A percentile compares a stretch with the other conserved stretches of the same genome.
Evolutionary conservation across 37 sponge, comb jelly and placozoan species (phyloP).

Genomic region (Cladorhizidae sp.): DNA sequence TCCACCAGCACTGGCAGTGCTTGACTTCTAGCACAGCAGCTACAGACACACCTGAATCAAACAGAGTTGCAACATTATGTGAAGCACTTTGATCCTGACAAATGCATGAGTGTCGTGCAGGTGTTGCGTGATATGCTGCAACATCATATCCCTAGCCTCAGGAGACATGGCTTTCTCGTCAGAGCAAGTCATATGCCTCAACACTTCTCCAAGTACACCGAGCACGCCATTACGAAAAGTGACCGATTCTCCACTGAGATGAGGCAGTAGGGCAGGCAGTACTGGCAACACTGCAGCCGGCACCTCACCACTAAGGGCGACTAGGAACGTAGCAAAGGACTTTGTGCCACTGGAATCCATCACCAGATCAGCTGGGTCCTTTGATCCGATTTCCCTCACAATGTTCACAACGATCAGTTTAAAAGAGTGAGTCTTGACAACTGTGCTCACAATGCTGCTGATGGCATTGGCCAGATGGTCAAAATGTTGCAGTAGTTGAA

Average conservation of each 20-base stretch:
- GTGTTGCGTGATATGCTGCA: constrained; percentile 75
- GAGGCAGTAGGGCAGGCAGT: constrained; percentile 79
- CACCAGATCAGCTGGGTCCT: constrained; percentile 75
- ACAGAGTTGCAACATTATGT: constrained; percentile 76
- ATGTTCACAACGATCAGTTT: neutral
- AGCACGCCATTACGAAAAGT: constrained; percentile 90
- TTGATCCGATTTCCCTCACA: constrained; percentile 62
- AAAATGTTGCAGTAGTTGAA: constrained; percentile 89
- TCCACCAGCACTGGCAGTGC: too few relatives aligned
- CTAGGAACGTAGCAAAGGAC: constrained; percentile 70
- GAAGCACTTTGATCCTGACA: constrained; percentile 85
- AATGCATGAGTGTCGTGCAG: constrained; percentile 96
- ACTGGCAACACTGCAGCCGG: constrained; percentile 61
- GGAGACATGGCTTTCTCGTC: constrained; percentile 10
- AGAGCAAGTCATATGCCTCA: constrained; percentile 29
- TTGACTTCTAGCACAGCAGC: too few relatives aligned
- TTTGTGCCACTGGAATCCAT: constrained; percentile 84
- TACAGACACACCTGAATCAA: constrained; percentile 34
- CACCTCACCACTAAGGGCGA: constrained; percentile 56
- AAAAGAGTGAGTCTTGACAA: constrained; percentile 9
- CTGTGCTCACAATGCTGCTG: constrained; percentile 37
- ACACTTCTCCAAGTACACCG: constrained; percentile 69
- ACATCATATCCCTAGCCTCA: constrained; percentile 63
- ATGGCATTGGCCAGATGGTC: constrained; percentile 76
- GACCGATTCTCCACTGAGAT: constrained; percentile 86